Evolutionary conservation across 1,140 invertebrate genomes (phyloP).

Genomic region (Globodera rostochiensis): DNA sequence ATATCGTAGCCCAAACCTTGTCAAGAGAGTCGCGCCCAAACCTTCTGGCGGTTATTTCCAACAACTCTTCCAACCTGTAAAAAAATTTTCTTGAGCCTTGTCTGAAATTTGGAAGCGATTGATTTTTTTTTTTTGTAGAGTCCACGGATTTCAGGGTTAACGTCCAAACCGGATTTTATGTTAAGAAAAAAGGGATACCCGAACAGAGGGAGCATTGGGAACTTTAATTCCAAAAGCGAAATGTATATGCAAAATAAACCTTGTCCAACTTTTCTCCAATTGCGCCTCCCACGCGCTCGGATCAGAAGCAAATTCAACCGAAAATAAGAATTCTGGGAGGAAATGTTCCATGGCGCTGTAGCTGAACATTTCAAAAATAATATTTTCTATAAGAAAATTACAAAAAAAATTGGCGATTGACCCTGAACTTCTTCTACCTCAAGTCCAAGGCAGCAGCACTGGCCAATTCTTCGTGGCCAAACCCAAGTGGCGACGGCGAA

Average conservation of each 20-base stretch:
- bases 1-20: conserved; percentile 47
- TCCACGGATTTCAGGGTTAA: too few species aligned
- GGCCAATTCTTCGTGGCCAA: neutral
- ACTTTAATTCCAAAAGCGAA: too few species aligned
- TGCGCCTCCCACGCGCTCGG: conserved; percentile 70
- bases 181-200: too few species aligned
- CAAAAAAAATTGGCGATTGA: neutral
- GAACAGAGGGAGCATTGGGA: too few species aligned
- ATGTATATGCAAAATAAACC: too few species aligned
- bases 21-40: conserved; percentile 19
- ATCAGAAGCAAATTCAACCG: conserved; percentile 59
- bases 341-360: neutral
- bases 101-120: too few species aligned
- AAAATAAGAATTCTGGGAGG: neutral
- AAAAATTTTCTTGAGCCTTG: too few species aligned
- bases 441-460: neutral
- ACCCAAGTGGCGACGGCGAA: neutral
- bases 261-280: conserved; percentile 89
- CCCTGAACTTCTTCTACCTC: neutral
- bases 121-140: too few species aligned
- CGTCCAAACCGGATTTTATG: too few species aligned
- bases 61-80: conserved; percentile 79
- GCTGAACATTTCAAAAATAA: neutral
- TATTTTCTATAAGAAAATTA: neutral
- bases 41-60: conserved; percentile 72